Base-by-base conservation (phyloP, 2,888 invertebrate genomes). In the Molanna angustata region DNA sequence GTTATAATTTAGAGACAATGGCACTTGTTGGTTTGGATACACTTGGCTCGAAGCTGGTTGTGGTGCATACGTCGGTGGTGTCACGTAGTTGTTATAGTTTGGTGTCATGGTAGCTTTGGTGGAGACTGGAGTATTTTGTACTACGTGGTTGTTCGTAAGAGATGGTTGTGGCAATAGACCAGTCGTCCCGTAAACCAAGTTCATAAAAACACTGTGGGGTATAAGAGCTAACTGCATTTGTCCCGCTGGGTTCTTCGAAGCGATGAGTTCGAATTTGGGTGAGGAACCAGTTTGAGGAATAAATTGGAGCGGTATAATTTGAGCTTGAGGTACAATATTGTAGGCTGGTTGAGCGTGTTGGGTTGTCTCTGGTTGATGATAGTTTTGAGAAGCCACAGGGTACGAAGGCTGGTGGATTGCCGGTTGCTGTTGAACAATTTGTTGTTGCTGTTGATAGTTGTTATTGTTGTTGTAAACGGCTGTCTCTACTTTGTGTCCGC, bases 181-280 rank as follows among this genome's bases (percentile, higher is more conserved):
- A 7, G 42, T 13, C n/a, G 16, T 16, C 17, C 33, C 43, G 11
- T 50, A 50, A 16, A 40, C 32, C 16, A 47, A 14, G 22, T 33
- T 40, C 52, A 67, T 65, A 46, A 66, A 70, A 1, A 65, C 57
- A 1, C 69, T 67, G 21, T 70, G 73, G 41, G 70, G 76, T 9
- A 74, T 52, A 11, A 73, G 61, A 21, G 73, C 66, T 7, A 75
- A 55, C 59, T 76, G 76, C 1, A 73, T 62, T 39, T 72, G 72
- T 1, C 72, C 71, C 18, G 64, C 66, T 3, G 64, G 59, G 14
- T 66, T 56, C 58, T 76, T 77, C 1, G 72, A 63, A 1, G 74
- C 70, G 2, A 74, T 62, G 14, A 74, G 50, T 62, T 76, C 75
- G 51, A 73, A 75, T 56, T 76, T 77, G 1, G 59, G 59, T 3